Evolutionary conservation across 2,797 vertebrate genomes (phyloP).

Genomic region (Cichlasoma orientale): DNA sequence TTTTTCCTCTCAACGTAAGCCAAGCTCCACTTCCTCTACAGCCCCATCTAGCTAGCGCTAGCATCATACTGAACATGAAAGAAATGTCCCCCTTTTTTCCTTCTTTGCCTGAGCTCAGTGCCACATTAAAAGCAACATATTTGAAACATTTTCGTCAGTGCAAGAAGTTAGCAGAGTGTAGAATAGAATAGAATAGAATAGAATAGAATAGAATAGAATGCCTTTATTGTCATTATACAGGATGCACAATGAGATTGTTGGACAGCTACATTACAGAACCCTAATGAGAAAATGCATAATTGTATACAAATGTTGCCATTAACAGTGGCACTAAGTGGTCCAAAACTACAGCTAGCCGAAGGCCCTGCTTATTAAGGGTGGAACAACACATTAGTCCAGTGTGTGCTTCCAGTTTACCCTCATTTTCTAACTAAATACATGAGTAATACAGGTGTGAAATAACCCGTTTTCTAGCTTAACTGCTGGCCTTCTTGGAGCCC

Average conservation of each 20-base stretch:
- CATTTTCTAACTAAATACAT: background rate
- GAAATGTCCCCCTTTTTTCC: background rate
- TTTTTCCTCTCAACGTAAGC: conserved; percentile 75
- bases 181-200: too few species aligned
- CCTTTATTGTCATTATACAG: too few species aligned
- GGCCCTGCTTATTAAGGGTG: background rate
- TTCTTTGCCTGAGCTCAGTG: background rate
- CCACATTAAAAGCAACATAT: background rate
- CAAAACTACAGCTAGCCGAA: background rate
- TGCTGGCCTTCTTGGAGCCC: background rate
- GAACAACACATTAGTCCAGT: background rate
- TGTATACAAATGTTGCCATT: background rate
- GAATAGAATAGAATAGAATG: too few species aligned
- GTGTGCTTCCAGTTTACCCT: background rate
- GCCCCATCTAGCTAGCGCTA: conserved; percentile 34
- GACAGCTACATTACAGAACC: too few species aligned
- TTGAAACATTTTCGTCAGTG: background rate
- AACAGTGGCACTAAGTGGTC: background rate
- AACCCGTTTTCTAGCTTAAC: background rate
- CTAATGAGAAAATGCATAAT: background rate
- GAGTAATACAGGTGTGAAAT: too few species aligned
- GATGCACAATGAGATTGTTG: too few species aligned
- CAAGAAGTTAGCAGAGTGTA: background rate
- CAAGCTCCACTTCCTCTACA: conserved; percentile 71
- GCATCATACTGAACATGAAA: background rate